Conservation (phyloP, 2,797 vertebrate species). For the Parauchenoglanis ngamensis region DNA sequence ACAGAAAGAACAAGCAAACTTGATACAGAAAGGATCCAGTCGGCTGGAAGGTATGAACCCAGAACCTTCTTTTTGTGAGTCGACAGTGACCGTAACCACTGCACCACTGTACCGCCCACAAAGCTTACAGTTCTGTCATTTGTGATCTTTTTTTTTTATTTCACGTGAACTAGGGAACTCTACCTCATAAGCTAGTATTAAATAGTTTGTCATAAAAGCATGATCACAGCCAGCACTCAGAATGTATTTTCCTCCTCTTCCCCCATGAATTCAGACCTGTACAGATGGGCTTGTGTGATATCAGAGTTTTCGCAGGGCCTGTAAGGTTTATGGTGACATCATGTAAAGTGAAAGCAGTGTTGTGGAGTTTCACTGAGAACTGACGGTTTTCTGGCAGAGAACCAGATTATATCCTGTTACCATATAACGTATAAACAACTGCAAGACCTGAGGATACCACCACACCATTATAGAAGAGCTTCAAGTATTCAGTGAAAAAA, state of each 20-base stretch:
- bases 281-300: constrained; percentile 34
- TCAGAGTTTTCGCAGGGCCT: constrained; percentile 30
- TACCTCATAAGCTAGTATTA: background rate
- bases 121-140: background rate
- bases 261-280: background rate
- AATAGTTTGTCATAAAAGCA: constrained; percentile 6
- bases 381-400: constrained; percentile 47
- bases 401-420: constrained; percentile 33
- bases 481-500: constrained; percentile 17
- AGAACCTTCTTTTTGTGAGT: too few species aligned
- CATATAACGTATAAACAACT: constrained; percentile 1
- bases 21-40: too few species aligned
- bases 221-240: background rate
- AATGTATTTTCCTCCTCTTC: background rate
- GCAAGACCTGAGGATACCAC: background rate
- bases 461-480: constrained; percentile 6
- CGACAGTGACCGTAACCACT: too few species aligned
- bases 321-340: constrained; percentile 47
- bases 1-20: too few species aligned
- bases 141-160: background rate
- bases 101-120: background rate
- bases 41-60: too few species aligned
- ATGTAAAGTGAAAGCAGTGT: constrained; percentile 42
- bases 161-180: constrained; percentile 1
- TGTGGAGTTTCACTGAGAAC: constrained; percentile 27